A percentile compares a stretch with the other conserved stretches of the same genome.
Conservation (phyloP, 2,113 vertebrate genomes). For the Amphiprion percula region DNA sequence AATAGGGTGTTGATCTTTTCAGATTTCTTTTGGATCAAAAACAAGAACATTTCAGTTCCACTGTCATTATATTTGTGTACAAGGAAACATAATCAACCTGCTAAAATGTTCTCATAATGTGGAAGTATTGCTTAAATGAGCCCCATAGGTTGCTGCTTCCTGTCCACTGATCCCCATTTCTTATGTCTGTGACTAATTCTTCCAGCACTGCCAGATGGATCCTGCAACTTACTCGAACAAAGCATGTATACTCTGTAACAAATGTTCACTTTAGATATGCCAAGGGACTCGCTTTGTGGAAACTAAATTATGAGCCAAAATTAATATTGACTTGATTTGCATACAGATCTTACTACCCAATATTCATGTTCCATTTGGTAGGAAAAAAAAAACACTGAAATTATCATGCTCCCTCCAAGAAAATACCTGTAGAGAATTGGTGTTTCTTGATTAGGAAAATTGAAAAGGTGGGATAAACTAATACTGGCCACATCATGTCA, state of each 20-base stretch:
- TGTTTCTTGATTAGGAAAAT: constrained; percentile 44
- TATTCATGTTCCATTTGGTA: constrained; percentile 54
- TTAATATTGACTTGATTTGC: constrained; percentile 73
- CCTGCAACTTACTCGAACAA: constrained; percentile 69
- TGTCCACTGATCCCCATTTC: constrained; percentile 30
- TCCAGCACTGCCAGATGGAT: constrained; percentile 69
- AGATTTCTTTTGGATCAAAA: background rate
- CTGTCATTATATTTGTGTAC: background rate
- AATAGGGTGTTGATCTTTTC: background rate
- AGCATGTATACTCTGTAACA: constrained; percentile 72
- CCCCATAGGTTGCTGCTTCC: constrained; percentile 25
- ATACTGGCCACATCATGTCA: constrained; percentile 8
- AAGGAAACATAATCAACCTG: constrained; percentile 1
- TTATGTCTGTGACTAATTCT: constrained; percentile 57
- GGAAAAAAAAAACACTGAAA: background rate
- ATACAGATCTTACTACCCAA: constrained; percentile 54
- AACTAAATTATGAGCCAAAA: constrained; percentile 65
- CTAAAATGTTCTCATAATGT: constrained; percentile 18
- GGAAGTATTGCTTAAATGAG: constrained; percentile 22
- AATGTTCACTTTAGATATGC: constrained; percentile 74
- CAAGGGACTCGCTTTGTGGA: constrained; percentile 63
- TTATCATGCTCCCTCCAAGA: constrained; percentile 15
- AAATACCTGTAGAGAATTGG: constrained; percentile 33
- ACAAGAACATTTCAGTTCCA: too few relatives aligned
- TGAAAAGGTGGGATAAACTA: constrained; percentile 27